These are phyloP conservation scores for Drosophila colorata DNA, from an alignment of 2,888 invertebrate genomes.

Conservation along the genomic window DNA sequence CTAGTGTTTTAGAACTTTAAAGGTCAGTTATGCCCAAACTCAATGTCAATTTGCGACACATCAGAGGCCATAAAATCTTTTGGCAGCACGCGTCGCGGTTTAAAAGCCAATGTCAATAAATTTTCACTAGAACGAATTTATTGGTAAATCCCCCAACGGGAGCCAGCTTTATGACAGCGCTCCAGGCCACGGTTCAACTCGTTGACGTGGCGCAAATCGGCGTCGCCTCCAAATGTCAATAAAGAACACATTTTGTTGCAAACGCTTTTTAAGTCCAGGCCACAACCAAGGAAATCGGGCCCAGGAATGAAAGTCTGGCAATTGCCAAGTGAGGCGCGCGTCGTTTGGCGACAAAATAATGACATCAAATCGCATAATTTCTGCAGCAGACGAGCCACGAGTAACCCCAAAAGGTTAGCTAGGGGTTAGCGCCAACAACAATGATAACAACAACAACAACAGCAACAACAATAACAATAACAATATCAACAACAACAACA, in stretches of 20 bases:
- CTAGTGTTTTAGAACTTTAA: slow-evolving; percentile 23
- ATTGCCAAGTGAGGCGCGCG: slow-evolving; percentile 74
- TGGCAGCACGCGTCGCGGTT: slow-evolving; percentile 76
- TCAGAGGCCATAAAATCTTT: slow-evolving; percentile 63
- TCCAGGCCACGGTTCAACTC: slow-evolving; percentile 54
- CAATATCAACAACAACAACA: slow-evolving; percentile 24
- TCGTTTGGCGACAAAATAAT: slow-evolving; percentile 82
- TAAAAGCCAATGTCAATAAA: slow-evolving; percentile 80
- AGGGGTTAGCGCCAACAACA: slow-evolving; percentile 30
- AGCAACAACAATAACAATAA: slow-evolving; percentile 12
- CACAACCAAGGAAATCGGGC: slow-evolving; percentile 28
- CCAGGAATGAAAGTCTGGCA: slow-evolving; percentile 18
- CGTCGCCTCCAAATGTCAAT: slow-evolving; percentile 73
- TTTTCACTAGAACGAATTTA: slow-evolving; percentile 81
- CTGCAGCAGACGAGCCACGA: slow-evolving; percentile 52
- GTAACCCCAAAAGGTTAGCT: slow-evolving; percentile 43
- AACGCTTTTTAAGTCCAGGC: slow-evolving; percentile 34
- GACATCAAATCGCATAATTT: slow-evolving; percentile 83
- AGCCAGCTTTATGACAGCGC: slow-evolving; percentile 69
- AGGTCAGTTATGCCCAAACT: slow-evolving; percentile 56
- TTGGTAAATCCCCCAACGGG: slow-evolving; percentile 64
- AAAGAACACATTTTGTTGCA: slow-evolving; percentile 69
- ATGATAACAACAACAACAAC: slow-evolving; percentile 12
- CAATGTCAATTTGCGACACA: slow-evolving; percentile 64
- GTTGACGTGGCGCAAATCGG: slow-evolving; percentile 71